phyloP scores from a whole-genome alignment of 1,140 invertebrate genomes.

The Telenomus remus region DNA sequence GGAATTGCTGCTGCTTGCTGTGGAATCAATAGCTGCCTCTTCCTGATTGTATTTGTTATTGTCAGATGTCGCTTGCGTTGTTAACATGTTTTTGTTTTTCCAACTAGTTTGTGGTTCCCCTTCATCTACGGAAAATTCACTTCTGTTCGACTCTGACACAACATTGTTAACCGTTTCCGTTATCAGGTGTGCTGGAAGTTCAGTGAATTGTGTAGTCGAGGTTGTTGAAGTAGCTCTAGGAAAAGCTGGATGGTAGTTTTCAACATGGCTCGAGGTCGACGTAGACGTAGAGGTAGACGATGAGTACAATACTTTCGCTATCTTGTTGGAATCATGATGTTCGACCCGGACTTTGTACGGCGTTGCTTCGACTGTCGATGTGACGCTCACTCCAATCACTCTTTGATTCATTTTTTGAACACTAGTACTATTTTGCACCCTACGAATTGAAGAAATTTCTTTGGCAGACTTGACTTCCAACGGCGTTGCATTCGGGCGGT shows the following conservation, averaged over 20 bases:
- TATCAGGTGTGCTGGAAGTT: slow-evolving; percentile 62
- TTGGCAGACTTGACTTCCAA: slow-evolving; percentile 59
- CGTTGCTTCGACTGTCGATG: slow-evolving; percentile 71
- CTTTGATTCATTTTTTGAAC: slow-evolving; percentile 63
- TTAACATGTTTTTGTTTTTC: slow-evolving; percentile 60
- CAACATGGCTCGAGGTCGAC: slow-evolving; percentile 31
- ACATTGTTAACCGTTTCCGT: slow-evolving; percentile 75
- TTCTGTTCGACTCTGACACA: slow-evolving; percentile 76
- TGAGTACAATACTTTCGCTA: slow-evolving; percentile 9
- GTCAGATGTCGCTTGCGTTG: slow-evolving; percentile 52
- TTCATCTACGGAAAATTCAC: slow-evolving; percentile 77
- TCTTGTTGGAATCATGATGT: slow-evolving; percentile 61
- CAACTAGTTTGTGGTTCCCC: slow-evolving; percentile 72
- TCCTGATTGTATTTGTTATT: slow-evolving; percentile 8
- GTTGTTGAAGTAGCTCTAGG: slow-evolving; percentile 25
- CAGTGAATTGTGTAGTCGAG: slow-evolving; percentile 39
- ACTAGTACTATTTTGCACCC: slow-evolving; percentile 18
- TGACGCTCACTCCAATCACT: slow-evolving; percentile 72
- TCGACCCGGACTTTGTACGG: slow-evolving; percentile 72
- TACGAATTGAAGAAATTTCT: slow-evolving; percentile 1
- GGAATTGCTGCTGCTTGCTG: slow-evolving; percentile 61
- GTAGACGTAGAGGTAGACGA: slow-evolving; percentile 38
- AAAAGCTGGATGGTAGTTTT: slow-evolving; percentile 1
- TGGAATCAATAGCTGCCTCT: slow-evolving; percentile 52
- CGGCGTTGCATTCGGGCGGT: slow-evolving; percentile 62